Percentiles rank a stretch among this genome's conserved stretches.
Conservation (phyloP, 2,888 invertebrate species). For the Marasmarcha lunaedactyla region DNA sequence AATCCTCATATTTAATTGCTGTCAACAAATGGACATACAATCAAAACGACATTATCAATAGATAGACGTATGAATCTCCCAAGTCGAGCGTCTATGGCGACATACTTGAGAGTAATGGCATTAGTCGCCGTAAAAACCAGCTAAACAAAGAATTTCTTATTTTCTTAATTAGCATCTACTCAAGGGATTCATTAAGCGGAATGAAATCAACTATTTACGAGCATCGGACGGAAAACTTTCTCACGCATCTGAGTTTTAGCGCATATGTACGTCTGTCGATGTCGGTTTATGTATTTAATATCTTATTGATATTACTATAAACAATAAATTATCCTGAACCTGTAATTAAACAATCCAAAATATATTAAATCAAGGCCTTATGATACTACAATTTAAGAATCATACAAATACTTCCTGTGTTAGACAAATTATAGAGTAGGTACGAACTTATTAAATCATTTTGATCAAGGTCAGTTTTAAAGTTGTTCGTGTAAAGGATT, state of each 20-base stretch:
- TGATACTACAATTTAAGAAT: too few species aligned
- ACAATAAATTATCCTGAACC: too few species aligned
- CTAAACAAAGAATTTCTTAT: slow-evolving; percentile 40
- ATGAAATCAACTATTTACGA: slow-evolving; percentile 45
- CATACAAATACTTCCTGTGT: too few species aligned
- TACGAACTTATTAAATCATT: too few species aligned
- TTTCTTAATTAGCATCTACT: slow-evolving; percentile 54
- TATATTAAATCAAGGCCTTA: too few species aligned
- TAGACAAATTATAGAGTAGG: too few species aligned
- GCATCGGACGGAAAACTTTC: slow-evolving; percentile 37
- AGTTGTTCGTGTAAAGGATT: too few species aligned
- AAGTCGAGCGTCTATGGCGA: not conserved
- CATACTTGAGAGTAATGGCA: slow-evolving; percentile 21
- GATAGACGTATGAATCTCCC: not conserved
- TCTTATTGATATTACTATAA: too few species aligned
- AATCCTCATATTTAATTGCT: slow-evolving; percentile 36
- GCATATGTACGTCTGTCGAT: not conserved
- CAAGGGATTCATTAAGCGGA: slow-evolving; percentile 50
- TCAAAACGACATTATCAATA: not conserved
- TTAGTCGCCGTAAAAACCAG: slow-evolving; percentile 24
- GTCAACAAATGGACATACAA: slow-evolving; percentile 11
- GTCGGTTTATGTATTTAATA: too few species aligned
- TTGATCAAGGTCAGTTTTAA: too few species aligned
- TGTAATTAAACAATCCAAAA: too few species aligned
- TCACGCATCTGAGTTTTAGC: slow-evolving; percentile 27